Evolutionary conservation across 2,888 invertebrate genomes (phyloP).

Genomic region (Nomada lathburiana): DNA sequence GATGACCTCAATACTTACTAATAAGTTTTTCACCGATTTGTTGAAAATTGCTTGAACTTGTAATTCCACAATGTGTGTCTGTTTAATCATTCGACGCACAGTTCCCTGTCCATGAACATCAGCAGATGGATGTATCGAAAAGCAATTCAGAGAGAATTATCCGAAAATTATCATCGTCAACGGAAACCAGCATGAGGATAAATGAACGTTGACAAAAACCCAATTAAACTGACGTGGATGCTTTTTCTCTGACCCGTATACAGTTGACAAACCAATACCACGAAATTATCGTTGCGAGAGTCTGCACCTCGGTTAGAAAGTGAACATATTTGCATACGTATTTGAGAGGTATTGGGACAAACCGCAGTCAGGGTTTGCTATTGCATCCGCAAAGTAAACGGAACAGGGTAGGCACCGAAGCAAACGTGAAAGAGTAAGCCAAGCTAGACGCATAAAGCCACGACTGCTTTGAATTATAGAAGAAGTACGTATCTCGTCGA

Average conservation of each 20-base stretch:
- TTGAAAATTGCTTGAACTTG: no score
- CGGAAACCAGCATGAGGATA: neutral
- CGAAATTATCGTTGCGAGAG: slow-evolving; percentile 12
- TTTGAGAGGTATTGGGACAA: slow-evolving; percentile 45
- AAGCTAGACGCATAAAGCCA: slow-evolving; percentile 18
- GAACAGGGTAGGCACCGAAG: neutral
- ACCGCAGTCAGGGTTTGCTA: slow-evolving; percentile 35
- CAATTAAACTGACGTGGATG: slow-evolving; percentile 1
- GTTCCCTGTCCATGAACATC: no score
- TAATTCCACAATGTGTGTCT: no score
- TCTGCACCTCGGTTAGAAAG: slow-evolving; percentile 27
- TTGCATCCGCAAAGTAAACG: slow-evolving; percentile 40
- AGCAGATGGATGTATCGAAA: no score
- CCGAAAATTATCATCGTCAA: no score
- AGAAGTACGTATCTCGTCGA: neutral
- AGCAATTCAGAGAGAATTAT: no score
- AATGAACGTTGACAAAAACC: slow-evolving; percentile 2
- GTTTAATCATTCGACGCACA: no score
- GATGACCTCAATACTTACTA: no score
- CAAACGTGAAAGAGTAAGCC: slow-evolving; percentile 30
- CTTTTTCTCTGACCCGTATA: neutral
- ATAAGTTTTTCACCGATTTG: no score
- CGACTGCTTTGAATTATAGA: slow-evolving; percentile 11
- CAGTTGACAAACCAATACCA: slow-evolving; percentile 6
- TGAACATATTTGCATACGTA: slow-evolving; percentile 46